A percentile compares a stretch with the other conserved stretches of the same genome.
These are phyloP conservation scores for Spialia ferax DNA, from an alignment of 2,888 invertebrate genomes.

Conservation along the genomic window DNA sequence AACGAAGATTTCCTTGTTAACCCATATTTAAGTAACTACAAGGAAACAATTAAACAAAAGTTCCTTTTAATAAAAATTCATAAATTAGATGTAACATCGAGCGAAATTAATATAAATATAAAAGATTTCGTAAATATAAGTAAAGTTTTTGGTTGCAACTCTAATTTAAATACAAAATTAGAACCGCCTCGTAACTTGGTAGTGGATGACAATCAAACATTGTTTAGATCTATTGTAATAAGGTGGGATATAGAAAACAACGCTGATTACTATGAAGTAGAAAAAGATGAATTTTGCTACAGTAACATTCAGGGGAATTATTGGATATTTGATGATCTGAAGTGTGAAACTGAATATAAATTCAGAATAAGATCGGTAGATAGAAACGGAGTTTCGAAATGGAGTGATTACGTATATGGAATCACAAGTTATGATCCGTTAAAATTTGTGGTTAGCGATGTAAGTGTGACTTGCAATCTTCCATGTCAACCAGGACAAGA, in stretches of 20 bases:
- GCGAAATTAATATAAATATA: conserved; percentile 68
- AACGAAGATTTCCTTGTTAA: conserved; percentile 64
- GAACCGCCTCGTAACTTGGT: conserved; percentile 56
- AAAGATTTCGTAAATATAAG: conserved; percentile 58
- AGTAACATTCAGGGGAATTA: conserved; percentile 59
- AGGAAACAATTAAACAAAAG: conserved; percentile 54
- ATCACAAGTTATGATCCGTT: conserved; percentile 59
- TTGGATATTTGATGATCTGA: conserved; percentile 62
- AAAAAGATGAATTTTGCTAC: conserved; percentile 67
- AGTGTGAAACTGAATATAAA: conserved; percentile 57
- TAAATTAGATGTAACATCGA: conserved; percentile 60
- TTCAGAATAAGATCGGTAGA: conserved; percentile 68
- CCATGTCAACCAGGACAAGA: conserved; percentile 54
- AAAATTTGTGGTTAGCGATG: conserved; percentile 51
- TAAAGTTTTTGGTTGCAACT: conserved; percentile 56
- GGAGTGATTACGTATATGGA: conserved; percentile 64
- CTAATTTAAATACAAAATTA: conserved; percentile 49
- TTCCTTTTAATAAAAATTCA: conserved; percentile 69
- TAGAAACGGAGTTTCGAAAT: conserved; percentile 62
- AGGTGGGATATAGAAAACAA: conserved; percentile 59
- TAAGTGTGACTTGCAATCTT: conserved; percentile 53
- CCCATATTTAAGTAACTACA: conserved; percentile 59
- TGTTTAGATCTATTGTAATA: conserved; percentile 59
- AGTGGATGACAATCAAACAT: conserved; percentile 52
- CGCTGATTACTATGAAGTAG: conserved; percentile 68